Base-by-base conservation (phyloP, 2,113 vertebrate species). In the Elanus axillaris region DNA sequence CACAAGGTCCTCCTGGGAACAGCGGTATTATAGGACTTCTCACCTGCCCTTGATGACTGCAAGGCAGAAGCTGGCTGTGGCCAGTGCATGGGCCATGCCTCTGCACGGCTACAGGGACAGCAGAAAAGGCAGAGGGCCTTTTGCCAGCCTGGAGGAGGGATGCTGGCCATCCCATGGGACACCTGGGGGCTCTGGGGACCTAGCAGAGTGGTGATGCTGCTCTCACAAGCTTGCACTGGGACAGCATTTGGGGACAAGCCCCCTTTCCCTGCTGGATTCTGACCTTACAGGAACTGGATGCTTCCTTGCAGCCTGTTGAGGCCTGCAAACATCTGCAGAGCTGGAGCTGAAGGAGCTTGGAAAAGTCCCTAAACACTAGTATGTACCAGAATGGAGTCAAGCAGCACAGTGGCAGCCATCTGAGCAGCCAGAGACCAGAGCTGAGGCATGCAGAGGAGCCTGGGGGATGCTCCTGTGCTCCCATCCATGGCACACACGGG, bases 321-420 rank as follows among this genome's bases (percentile, higher is more conserved):
- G 13, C 55, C n/a, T 25, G 13, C 40, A 14, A 62, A 64, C 38
- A 36, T 25, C 60, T 36, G 91, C 38, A 16, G 82, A 81, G 82
- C 55, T n/a, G 55, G 59, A 42, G 64, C 32, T 42, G 81, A 42
- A 42, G 7, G 17, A 10, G 55, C 42, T 59, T 0, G 0, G 48
- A 32, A 18, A 59, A 82, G 13, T 45, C 60, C 71, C 76, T 25
- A 2, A 22, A 31, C 5, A 3, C 8, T 1, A 0, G 15, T 13
- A 3, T 2, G 15, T 0, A 13, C 19, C 76, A 6, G 50, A 64
- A 12, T 1, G 3, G 45, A 71, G 56, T 1, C 1, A 5, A 64
- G 52, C 36, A 59, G 38, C 26, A 2, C 2, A 0, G 89, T 23
- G 1, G 31, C 64, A 64, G 78, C 82, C 58, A 3, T 7, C 13